Conservation (phyloP, 2,797 vertebrate genomes). For the Fistularia tabacaria region DNA sequence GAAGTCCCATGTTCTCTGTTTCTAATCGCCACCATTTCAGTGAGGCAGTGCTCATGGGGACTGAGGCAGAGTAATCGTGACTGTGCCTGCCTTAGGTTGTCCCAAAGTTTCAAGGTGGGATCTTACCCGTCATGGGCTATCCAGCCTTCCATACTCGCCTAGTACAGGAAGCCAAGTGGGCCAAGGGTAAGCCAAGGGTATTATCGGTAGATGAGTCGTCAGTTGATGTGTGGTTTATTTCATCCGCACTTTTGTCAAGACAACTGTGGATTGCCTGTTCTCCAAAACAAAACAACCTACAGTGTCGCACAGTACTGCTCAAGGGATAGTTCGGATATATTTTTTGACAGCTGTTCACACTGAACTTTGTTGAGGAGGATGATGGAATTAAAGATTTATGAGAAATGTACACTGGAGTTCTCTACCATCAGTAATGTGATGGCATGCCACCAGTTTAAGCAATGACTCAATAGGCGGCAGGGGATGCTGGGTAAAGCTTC, state of each 20-base stretch:
- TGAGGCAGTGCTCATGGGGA: constrained; percentile 53
- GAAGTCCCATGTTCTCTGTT: constrained; percentile 43
- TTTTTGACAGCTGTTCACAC: constrained; percentile 19
- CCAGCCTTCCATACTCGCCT: constrained; percentile 88
- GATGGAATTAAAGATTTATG: background rate
- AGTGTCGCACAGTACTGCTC: constrained; percentile 34
- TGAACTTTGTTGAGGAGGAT: background rate
- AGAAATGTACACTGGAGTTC: background rate
- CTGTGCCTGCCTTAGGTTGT: constrained; percentile 99
- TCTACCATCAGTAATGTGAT: constrained; percentile 9
- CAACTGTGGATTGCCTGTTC: constrained; percentile 30
- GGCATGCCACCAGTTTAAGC: constrained; percentile 23
- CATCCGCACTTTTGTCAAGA: constrained; percentile 50
- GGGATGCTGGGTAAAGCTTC: constrained; percentile 58
- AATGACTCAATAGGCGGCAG: constrained; percentile 36
- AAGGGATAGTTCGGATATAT: constrained; percentile 1
- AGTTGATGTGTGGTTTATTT: constrained; percentile 38
- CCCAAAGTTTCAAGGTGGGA: constrained; percentile 83
- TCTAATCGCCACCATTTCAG: constrained; percentile 27
- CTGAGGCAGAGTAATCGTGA: constrained; percentile 81
- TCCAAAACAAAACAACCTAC: constrained; percentile 30
- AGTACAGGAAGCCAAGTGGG: constrained; percentile 52
- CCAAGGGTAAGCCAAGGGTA: too few species aligned
- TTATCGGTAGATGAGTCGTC: constrained; percentile 51
- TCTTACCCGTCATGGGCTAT: constrained; percentile 98